Conservation (phyloP, 2,113 vertebrate genomes). For the Mellivora capensis region DNA sequence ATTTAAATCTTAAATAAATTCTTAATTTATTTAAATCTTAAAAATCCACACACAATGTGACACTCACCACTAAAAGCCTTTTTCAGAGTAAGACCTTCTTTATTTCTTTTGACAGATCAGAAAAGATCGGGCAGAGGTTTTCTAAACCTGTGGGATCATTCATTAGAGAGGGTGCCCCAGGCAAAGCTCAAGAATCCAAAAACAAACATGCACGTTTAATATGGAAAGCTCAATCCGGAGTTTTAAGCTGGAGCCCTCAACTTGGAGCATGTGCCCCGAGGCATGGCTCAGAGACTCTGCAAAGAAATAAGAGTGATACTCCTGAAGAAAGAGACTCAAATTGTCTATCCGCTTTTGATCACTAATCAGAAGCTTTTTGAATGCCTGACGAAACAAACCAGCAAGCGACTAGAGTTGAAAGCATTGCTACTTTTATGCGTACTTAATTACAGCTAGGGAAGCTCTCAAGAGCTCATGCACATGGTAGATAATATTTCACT, state of each 20-base stretch:
- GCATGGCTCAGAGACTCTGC: not conserved
- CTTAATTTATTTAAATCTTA: too few relatives aligned
- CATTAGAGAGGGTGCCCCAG: constrained; percentile 15
- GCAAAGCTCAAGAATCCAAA: constrained; percentile 26
- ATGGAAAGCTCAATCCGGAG: constrained; percentile 9
- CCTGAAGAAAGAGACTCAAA: not conserved
- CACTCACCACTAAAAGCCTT: not conserved
- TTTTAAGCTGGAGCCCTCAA: not conserved
- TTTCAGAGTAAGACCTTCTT: constrained; percentile 2
- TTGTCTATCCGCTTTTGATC: constrained; percentile 39
- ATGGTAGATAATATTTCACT: not conserved
- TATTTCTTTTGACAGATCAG: constrained; percentile 40
- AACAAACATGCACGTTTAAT: not conserved
- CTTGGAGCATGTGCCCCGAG: not conserved
- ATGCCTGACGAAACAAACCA: constrained; percentile 30
- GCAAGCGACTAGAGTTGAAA: not conserved
- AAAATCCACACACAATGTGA: not conserved
- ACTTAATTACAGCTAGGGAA: constrained; percentile 10
- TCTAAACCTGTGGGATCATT: constrained; percentile 29
- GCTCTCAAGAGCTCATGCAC: not conserved
- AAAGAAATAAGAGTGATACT: not conserved
- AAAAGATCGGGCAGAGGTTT: constrained; percentile 6
- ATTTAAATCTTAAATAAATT: too few relatives aligned
- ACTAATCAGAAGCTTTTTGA: not conserved
- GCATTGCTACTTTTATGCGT: constrained; percentile 21